Evolutionary conservation across 1,140 invertebrate species (phyloP), one percentile per base, ranked within the genome.

Genomic region (Dreissena rostriformis): DNA sequence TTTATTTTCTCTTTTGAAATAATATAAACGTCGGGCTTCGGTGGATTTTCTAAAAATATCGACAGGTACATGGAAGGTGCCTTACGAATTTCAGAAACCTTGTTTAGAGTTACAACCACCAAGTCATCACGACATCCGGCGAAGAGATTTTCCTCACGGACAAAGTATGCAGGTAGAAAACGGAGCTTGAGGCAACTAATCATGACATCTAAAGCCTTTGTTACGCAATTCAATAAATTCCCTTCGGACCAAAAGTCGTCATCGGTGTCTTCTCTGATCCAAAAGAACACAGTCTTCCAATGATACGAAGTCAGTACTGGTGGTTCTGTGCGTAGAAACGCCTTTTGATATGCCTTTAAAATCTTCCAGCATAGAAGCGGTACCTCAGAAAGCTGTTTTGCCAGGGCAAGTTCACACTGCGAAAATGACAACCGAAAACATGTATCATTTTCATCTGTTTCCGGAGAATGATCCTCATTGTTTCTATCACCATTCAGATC

Each of bases 201-300:
- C 71, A 73, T 73, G 10, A 53, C 52, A 53, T 73, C 71, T 17
- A 73, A 55, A 73, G 17, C 49, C 26, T 52, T 73, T 0, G n/a
- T 14, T 0, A 73, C 71, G 12, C 39, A 39, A 29, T 15, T 19
- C 12, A 55, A 24, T 1, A 73, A 17, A 24, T 73, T 73, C 26
- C 53, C 71, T 52, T 73, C 71, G 2, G 1, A n/a, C 71, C 71
- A 73, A 26, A 73, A 73, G 26, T 39, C 49, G 26, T 51, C 39
- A n/a, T 73, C 71, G 4, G 52, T 22, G 26, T 55, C 29, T 53
- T 73, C 71, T 26, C 71, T 73, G 17, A 73, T 52, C 29, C 29
- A 73, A 73, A 73, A 73, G 7, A 73, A 4, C 12, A 73, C 22
- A 26, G 49, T 73, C 24, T 73, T 73, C 71, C 71, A 73, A 53